Evolutionary conservation across 2,888 invertebrate species (phyloP).

Genomic region (Criorhina ranunculi): DNA sequence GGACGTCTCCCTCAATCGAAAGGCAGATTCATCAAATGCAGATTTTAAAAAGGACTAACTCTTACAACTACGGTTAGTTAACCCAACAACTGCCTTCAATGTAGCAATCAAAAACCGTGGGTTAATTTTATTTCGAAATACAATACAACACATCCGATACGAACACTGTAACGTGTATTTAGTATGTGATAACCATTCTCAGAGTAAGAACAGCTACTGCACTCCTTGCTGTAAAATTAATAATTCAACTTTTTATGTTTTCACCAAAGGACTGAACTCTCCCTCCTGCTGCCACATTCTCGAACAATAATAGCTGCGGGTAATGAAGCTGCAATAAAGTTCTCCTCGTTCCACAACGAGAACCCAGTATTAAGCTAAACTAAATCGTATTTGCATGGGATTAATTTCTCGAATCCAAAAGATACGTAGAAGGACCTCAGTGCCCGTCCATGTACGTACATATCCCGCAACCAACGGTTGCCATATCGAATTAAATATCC

Average conservation of each 20-base stretch:
- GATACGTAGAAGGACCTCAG: conserved; percentile 19
- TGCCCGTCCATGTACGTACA: neutral
- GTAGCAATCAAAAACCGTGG: too few relatives aligned
- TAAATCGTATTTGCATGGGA: conserved; percentile 73
- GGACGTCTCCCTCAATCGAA: too few relatives aligned
- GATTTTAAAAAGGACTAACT: too few relatives aligned
- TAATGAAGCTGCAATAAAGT: conserved; percentile 64
- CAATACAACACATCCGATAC: too few relatives aligned
- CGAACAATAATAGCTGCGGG: conserved; percentile 55
- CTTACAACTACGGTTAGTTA: too few relatives aligned
- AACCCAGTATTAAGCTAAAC: conserved; percentile 56
- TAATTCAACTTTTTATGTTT: neutral
- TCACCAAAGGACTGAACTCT: neutral
- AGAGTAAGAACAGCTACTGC: neutral
- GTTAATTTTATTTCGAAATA: too few relatives aligned
- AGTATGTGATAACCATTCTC: too few relatives aligned
- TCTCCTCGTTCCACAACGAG: conserved; percentile 25
- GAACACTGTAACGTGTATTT: too few relatives aligned
- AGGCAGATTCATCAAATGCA: too few relatives aligned
- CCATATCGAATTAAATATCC: conserved; percentile 64
- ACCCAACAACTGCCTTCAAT: too few relatives aligned
- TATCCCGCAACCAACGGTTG: conserved; percentile 35
- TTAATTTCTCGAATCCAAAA: conserved; percentile 57
- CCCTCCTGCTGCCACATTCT: neutral
- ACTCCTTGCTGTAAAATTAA: neutral